A percentile compares a stretch with the other conserved stretches of the same genome.
phyloP scores from a whole-genome alignment of 2,888 invertebrate species.

The Machimus rusticus region DNA sequence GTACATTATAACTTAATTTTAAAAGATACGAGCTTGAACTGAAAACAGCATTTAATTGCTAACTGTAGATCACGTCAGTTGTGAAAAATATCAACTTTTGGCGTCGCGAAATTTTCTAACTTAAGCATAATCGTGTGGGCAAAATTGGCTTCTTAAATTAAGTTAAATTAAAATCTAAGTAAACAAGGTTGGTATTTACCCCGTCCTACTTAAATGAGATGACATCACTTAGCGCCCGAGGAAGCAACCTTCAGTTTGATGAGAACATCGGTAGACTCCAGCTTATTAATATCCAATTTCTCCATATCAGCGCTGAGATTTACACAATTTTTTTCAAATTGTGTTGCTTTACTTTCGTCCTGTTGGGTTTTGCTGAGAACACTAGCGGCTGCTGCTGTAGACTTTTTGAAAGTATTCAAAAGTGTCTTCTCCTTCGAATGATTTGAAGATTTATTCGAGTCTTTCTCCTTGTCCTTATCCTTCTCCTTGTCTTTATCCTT shows the following conservation, averaged over 20 bases:
- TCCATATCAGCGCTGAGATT: constrained; percentile 61
- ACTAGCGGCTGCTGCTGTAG: constrained; percentile 43
- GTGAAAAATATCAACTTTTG: neutral
- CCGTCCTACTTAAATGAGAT: constrained; percentile 6
- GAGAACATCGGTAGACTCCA: constrained; percentile 56
- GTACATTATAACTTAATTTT: neutral
- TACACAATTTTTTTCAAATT: constrained; percentile 60
- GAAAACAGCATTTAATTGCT: neutral
- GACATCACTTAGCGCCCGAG: constrained; percentile 51
- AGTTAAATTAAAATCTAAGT: neutral
- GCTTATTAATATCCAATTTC: constrained; percentile 59
- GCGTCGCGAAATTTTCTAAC: neutral
- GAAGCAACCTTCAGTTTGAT: constrained; percentile 59
- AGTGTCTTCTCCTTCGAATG: constrained; percentile 53
- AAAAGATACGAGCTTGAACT: neutral
- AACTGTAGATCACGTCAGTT: neutral
- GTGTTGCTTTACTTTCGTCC: constrained; percentile 48
- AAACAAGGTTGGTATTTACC: constrained; percentile 8
- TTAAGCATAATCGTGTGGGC: neutral
- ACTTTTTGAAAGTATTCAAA: constrained; percentile 59
- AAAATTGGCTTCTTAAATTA: constrained; percentile 17
- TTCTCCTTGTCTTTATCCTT: constrained; percentile 55
- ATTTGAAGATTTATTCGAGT: constrained; percentile 21
- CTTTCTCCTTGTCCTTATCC: constrained; percentile 51
- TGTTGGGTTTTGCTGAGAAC: constrained; percentile 40